Base-by-base conservation (phyloP, 2,797 vertebrate genomes). In the Sebastes oblongus region DNA sequence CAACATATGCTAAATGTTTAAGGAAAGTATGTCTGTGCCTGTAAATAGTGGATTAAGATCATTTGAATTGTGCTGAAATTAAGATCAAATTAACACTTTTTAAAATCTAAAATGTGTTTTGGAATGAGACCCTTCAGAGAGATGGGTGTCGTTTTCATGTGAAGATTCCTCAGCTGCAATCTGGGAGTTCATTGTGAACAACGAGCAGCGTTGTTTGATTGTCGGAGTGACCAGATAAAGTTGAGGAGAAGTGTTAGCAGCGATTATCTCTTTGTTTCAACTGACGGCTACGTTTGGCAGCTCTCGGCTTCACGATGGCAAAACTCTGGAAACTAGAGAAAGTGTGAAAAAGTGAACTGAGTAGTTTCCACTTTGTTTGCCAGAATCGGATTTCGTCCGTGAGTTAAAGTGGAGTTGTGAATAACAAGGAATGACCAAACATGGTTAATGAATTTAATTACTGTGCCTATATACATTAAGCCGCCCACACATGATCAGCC, bases 381-480 rank as follows among this genome's bases (percentile, higher is more conserved):
- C 42, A 56, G 56, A 59, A 27, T 75, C 22, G 2, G 16, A 75
- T 73, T 85, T 78, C 56, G 27, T 58, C 56, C 10, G 4, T 18
- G 50, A 71, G 22, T 74, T 56, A 22, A 64, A 66, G 82, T 20
- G 30, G 76, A 85, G 50, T 76, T 86, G 77, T 84, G 67, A 74
- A 81, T 77, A 82, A 84, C 72, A 52, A 71, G 67, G 72, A 75
- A 61, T 39, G 74, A 88, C 66, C 78, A 86, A 91, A 90, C 88
- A 66, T 72, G 83, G 90, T 75, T 88, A 54, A 82, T 69, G 77
- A 89, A 88, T 90, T 91, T 80, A 90, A 93, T 90, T 90, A 93
- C 89, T 92, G 95, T 96, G 96, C 96, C 96, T 96, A 92, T 90
- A 92, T 88, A 89, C 82, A 78, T 89, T 20, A 50, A 20, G 46